Evolutionary conservation across 2,888 invertebrate species (phyloP).

Genomic region (Ophonus ardosiacus): DNA sequence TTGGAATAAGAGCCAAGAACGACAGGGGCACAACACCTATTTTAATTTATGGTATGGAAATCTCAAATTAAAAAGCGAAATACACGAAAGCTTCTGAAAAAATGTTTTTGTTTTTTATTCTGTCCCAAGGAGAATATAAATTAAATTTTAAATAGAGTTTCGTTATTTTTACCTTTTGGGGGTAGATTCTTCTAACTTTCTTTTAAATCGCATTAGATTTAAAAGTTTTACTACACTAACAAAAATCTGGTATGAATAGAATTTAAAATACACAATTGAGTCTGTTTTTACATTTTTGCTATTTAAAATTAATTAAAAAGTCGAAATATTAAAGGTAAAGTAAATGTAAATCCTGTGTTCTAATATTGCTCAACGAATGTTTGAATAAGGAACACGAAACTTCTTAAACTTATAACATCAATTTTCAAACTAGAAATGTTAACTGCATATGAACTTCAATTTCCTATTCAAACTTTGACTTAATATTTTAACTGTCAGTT

Average conservation of each 20-base stretch:
- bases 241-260: not conserved
- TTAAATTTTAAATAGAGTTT: constrained; percentile 23
- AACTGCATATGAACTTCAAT: not conserved
- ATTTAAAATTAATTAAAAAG: too few relatives aligned
- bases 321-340: too few relatives aligned
- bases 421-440: not conserved
- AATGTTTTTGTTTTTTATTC: constrained; percentile 9
- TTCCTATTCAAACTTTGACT: not conserved
- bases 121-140: constrained; percentile 27
- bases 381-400: not conserved
- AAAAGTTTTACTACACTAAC: not conserved
- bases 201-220: not conserved
- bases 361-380: not conserved
- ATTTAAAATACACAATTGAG: not conserved
- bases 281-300: not conserved
- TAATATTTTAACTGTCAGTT: not conserved
- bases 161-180: not conserved
- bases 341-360: too few relatives aligned
- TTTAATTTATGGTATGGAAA: constrained; percentile 39
- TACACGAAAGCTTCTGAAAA: constrained; percentile 6
- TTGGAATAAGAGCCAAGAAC: constrained; percentile 3
- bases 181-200: not conserved
- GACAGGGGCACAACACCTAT: not conserved
- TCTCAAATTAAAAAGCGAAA: constrained; percentile 42
- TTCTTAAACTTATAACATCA: not conserved